A percentile compares a stretch with the other conserved stretches of the same genome.
phyloP scores from a whole-genome alignment of 2,888 invertebrate genomes.

The Strigamia maritima region DNA sequence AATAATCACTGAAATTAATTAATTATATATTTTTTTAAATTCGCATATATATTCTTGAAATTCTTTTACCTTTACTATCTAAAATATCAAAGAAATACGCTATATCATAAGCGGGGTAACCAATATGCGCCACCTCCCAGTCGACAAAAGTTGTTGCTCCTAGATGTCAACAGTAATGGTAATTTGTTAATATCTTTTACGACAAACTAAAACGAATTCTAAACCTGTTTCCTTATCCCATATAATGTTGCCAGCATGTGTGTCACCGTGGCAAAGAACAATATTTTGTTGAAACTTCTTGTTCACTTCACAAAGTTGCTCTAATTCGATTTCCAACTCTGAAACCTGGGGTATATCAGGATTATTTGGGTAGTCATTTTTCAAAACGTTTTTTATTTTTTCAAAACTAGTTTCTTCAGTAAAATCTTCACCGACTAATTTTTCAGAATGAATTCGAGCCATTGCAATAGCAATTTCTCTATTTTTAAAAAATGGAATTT shows the following conservation, averaged over 20 bases:
- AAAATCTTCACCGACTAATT: background rate
- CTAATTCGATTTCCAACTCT: background rate
- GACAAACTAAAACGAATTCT: too few relatives aligned
- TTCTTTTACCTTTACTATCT: background rate
- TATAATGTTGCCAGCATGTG: conserved; percentile 10
- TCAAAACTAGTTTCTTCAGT: background rate
- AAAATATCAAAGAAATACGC: background rate
- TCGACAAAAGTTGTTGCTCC: background rate
- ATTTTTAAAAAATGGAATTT: background rate
- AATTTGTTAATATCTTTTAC: background rate
- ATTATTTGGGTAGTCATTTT: background rate
- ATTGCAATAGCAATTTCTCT: background rate
- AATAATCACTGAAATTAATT: background rate
- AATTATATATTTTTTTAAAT: background rate
- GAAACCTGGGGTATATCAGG: background rate
- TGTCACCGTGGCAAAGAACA: conserved; percentile 29
- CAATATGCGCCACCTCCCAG: background rate
- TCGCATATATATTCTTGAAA: background rate
- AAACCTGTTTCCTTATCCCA: background rate
- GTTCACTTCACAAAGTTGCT: background rate
- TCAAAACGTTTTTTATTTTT: background rate
- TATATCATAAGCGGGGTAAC: background rate
- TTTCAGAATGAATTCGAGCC: background rate
- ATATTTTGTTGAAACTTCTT: background rate
- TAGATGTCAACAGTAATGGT: background rate